These are phyloP conservation scores for Aegotheles bennettii DNA, from an alignment of 2,113 vertebrate species.

Conservation along the genomic window DNA sequence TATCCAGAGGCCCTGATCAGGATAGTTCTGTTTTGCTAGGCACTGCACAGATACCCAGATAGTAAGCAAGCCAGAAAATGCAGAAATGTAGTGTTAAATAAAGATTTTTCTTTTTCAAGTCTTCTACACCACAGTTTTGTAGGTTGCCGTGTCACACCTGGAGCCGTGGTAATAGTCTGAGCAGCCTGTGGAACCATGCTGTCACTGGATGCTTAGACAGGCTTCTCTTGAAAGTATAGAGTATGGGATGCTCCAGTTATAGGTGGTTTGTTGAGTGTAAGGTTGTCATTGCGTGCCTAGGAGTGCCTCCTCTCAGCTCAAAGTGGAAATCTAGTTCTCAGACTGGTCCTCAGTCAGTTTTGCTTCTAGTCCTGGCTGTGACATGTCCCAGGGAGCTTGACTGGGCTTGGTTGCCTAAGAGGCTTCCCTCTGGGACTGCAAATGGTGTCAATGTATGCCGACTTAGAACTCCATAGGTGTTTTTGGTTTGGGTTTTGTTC, in stretches of 20 bases:
- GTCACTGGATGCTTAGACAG: background rate
- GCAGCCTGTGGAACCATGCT: rapidly evolving
- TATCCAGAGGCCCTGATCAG: background rate
- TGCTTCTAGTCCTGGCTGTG: background rate
- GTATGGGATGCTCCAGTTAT: rapidly evolving
- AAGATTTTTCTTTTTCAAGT: background rate
- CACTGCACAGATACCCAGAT: background rate
- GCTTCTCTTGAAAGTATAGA: background rate
- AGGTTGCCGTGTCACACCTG: background rate
- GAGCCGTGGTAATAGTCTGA: rapidly evolving
- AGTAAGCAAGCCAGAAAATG: background rate
- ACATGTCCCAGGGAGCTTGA: background rate
- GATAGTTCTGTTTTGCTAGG: background rate
- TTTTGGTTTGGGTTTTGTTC: background rate
- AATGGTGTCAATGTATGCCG: background rate
- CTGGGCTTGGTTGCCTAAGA: background rate
- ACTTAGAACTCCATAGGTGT: background rate
- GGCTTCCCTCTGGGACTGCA: background rate
- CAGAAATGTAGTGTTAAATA: background rate
- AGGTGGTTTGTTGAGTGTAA: background rate
- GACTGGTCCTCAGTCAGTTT: background rate
- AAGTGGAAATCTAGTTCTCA: background rate
- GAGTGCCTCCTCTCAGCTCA: background rate
- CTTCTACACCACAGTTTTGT: background rate
- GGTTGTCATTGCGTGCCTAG: background rate